A percentile compares a stretch with the other conserved stretches of the same genome.
Conservation (phyloP, 2,113 vertebrate species). For the Aleadryas rufinucha region DNA sequence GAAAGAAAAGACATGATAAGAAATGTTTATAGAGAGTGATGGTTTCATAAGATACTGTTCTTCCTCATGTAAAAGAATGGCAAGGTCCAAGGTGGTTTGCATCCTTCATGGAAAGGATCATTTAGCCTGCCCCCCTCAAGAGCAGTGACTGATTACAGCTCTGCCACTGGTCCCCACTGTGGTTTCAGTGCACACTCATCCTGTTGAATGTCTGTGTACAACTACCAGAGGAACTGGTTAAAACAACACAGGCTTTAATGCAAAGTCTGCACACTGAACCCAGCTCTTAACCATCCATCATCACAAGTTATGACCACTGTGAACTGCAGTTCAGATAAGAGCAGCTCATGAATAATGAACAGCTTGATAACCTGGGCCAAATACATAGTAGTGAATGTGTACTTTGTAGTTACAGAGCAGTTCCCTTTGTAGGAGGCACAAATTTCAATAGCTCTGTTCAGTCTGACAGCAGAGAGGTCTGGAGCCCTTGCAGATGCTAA, state of each 20-base stretch:
- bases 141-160: neutral
- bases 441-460: neutral
- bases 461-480: neutral
- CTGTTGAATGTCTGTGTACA: neutral
- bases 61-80: neutral
- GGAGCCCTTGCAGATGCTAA: neutral
- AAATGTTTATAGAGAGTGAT: neutral
- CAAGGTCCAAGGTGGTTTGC: neutral
- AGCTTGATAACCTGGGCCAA: neutral
- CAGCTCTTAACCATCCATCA: neutral
- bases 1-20: neutral
- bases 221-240: neutral
- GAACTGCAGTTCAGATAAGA: neutral
- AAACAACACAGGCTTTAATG: neutral
- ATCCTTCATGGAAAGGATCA: neutral
- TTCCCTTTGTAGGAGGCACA: neutral
- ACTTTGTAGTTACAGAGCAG: neutral
- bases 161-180: neutral
- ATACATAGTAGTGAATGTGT: neutral
- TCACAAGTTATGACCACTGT: neutral
- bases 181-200: neutral
- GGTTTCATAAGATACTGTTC: neutral
- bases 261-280: neutral
- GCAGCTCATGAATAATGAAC: neutral
- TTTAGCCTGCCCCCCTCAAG: neutral